Base-by-base conservation (phyloP, 2,888 invertebrate genomes). In the Polyommatus icarus region DNA sequence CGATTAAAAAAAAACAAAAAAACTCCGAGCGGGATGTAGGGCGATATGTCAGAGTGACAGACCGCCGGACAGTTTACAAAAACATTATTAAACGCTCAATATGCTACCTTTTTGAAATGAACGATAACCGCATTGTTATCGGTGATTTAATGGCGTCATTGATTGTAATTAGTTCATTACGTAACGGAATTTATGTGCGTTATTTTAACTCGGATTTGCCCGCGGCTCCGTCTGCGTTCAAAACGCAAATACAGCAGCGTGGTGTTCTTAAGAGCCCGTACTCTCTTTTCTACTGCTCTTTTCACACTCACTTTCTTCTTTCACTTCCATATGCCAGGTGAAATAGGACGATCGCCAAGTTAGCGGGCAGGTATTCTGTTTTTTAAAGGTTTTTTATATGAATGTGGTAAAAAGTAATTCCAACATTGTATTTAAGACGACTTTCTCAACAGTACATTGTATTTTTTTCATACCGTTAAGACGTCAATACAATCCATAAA, bases 11-110 rank as follows among this genome's bases (percentile, higher is more conserved):
- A 40, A 40, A 77, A 59, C 75, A 46, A 72, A 77, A 77, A 72
- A 77, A 54, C 32, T 78, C 78, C 76, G 76, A 72, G 61, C 71
- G 71, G 78, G 78, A 77, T 78, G 75, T 83, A 84, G 83, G 84
- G 86, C 85, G 86, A 87, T 87, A 88, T 85, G 87, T 85, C 86
- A 85, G 80, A 79, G 29, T 87, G 88, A 90, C 87, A 88, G 86
- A 87, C 85, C 82, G 86, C 80, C 80, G 81, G 84, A 83, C 81
- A 80, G 82, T 84, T 82, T 80, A 67, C 79, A 79, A 79, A 81
- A 81, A 81, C 82, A 83, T 82, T 82, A 81, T 82, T 82, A 76
- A 77, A 79, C 50, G 77, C 54, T 54, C 61, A 79, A 79, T 76
- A 76, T 20, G 79, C 76, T 57, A 50, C 76, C 72, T 79, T 78